Conservation (phyloP, 2,797 vertebrate species). For the Leptodactylus fallax region DNA sequence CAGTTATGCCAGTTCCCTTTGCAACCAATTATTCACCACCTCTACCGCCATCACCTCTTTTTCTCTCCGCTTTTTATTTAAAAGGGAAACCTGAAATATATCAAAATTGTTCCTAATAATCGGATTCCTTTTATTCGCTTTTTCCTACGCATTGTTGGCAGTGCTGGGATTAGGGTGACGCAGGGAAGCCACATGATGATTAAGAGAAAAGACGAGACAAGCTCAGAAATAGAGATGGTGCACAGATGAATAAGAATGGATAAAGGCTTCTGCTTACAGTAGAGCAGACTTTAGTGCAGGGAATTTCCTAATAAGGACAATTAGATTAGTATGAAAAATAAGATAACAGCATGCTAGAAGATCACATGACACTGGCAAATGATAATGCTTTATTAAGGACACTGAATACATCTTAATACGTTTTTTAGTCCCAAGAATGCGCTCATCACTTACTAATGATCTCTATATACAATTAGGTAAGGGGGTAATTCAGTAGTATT, state of each 20-base stretch:
- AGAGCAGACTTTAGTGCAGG: not conserved
- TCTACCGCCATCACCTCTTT: not conserved
- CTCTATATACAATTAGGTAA: too few species aligned
- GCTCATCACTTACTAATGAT: too few species aligned
- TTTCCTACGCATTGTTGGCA: not conserved
- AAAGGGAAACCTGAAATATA: not conserved
- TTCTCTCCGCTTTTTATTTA: not conserved
- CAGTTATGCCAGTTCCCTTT: conserved; percentile 65
- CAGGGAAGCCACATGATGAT: not conserved
- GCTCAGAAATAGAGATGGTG: not conserved
- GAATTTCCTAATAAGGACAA: too few species aligned
- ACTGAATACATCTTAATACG: too few species aligned
- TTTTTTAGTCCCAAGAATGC: too few species aligned
- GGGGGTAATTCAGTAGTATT: too few species aligned
- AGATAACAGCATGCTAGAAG: too few species aligned
- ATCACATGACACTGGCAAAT: too few species aligned
- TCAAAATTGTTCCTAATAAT: not conserved
- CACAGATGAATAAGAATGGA: not conserved
- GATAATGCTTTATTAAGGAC: too few species aligned
- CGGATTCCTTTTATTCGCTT: not conserved
- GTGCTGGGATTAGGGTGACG: not conserved
- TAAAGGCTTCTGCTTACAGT: not conserved
- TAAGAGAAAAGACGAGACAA: not conserved
- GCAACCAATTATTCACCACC: conserved; percentile 68
- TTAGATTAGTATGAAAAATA: too few species aligned